These are phyloP conservation scores for Pithys albifrons DNA, from an alignment of 2,113 vertebrate genomes.

Conservation along the genomic window DNA sequence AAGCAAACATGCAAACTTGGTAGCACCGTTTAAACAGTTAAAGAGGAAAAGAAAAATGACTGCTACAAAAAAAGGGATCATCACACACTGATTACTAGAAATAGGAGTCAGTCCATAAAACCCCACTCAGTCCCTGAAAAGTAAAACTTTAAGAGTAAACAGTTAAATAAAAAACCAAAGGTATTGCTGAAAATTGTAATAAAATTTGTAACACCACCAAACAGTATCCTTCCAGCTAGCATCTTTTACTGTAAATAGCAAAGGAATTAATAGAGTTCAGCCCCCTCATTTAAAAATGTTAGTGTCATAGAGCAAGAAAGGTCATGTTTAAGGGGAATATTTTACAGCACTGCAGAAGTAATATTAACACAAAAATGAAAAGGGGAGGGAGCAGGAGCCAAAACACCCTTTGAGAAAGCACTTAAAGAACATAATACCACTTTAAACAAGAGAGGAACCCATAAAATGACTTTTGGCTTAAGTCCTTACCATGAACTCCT, in stretches of 20 bases:
- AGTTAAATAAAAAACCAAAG: background rate
- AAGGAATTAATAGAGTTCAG: background rate
- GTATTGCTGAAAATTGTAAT: background rate
- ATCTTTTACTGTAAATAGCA: slow-evolving; percentile 2
- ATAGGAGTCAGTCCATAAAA: background rate
- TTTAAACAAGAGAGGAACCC: background rate
- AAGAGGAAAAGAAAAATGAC: background rate
- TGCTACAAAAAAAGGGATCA: background rate
- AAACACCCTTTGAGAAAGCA: background rate
- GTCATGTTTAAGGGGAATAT: background rate
- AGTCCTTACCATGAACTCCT: slow-evolving; percentile 95
- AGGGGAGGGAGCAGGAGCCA: background rate
- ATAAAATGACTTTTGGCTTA: background rate
- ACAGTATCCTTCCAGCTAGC: background rate
- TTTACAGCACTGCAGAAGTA: background rate
- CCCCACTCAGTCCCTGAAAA: background rate
- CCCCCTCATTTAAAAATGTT: background rate
- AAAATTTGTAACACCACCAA: background rate
- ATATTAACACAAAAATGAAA: background rate
- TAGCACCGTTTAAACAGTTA: background rate
- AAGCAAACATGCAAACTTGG: background rate
- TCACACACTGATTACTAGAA: background rate
- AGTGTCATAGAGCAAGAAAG: background rate
- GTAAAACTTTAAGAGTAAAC: background rate
- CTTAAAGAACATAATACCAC: background rate